These are phyloP conservation scores for Tringa solitaria DNA, from an alignment of 2,113 vertebrate species.

Conservation along the genomic window DNA sequence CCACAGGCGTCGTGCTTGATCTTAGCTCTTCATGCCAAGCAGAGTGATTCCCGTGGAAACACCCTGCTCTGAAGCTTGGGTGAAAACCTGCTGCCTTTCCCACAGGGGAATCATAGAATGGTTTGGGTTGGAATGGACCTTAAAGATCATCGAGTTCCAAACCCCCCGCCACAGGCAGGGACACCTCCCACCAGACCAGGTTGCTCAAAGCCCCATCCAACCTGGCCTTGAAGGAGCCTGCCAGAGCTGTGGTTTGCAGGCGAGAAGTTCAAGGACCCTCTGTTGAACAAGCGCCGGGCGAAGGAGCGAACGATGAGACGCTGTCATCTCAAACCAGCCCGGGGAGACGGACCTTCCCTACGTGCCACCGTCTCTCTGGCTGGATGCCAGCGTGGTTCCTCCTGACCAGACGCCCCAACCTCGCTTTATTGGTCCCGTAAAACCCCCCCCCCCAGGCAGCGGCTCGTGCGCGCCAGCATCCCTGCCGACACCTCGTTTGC, in stretches of 20 bases:
- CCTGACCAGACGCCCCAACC: not conserved
- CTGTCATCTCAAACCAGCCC: not conserved
- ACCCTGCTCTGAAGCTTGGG: not conserved
- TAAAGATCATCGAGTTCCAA: too few relatives aligned
- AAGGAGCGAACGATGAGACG: not conserved
- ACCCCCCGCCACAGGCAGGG: too few relatives aligned
- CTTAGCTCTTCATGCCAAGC: not conserved
- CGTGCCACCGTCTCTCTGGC: not conserved
- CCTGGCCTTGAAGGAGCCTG: not conserved
- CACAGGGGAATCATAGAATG: not conserved
- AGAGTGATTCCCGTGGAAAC: not conserved
- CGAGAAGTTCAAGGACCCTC: too few relatives aligned
- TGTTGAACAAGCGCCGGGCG: not conserved
- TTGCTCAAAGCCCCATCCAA: too few relatives aligned
- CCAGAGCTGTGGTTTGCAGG: not conserved
- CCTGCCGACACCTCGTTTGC: conserved; percentile 15
- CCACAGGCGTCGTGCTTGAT: accelerated
- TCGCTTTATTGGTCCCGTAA: not conserved
- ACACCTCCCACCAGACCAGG: too few relatives aligned
- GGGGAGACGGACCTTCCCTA: not conserved
- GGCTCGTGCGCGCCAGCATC: not conserved
- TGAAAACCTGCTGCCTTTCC: not conserved
- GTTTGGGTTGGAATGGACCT: too few relatives aligned
- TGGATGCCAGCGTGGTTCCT: not conserved
- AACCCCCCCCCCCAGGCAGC: not conserved